Base-by-base conservation (phyloP, 2,888 invertebrate species). In the Acrobeloides nanus region DNA sequence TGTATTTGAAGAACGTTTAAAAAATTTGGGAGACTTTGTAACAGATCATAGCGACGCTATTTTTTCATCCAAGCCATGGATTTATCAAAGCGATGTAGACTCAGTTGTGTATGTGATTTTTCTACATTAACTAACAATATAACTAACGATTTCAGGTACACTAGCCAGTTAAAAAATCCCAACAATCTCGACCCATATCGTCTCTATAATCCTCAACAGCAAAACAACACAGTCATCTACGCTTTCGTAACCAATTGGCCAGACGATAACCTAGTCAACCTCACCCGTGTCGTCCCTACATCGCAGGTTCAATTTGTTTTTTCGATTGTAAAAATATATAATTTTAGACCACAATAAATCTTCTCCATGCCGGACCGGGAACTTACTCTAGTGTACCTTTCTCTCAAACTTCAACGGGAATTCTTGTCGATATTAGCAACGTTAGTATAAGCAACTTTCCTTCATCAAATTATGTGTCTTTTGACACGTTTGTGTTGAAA, bases 51-150 rank as follows among this genome's bases (percentile, higher is more conserved):
- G 75, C 7, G 78, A 77, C 45, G 78, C 77, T 4, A 72, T 78
- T 21, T 79, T 76, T 55, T 61, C 53, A 7, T 71, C 74, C 3
- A 71, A 68, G 38, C 76, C 78, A 1, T 79, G 78, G 77, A 68
- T 60, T 21, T 61, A 68, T 54, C 78, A 78, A 59, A 79, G 77
- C 53, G 78, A 78, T n/a, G n/a, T n/a, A n/a, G n/a, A n/a, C n/a
- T n/a, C n/a, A n/a, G n/a, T n/a, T n/a, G n/a, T n/a, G n/a, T 52
- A 56, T 77, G 77, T 61, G 75, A 75, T 52, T 74, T 78, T 74
- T 77, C n/a, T n/a, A n/a, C n/a, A n/a, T n/a, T n/a, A n/a, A n/a
- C n/a, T n/a, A 77, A 0, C 65, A 79, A 26, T 78, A 79, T 51
- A 65, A 59, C 24, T 38, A 66, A 12, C 12, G 29, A 18, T 49